Evolutionary conservation across 2,888 invertebrate genomes (phyloP).

Genomic region (Malachius bipustulatus): DNA sequence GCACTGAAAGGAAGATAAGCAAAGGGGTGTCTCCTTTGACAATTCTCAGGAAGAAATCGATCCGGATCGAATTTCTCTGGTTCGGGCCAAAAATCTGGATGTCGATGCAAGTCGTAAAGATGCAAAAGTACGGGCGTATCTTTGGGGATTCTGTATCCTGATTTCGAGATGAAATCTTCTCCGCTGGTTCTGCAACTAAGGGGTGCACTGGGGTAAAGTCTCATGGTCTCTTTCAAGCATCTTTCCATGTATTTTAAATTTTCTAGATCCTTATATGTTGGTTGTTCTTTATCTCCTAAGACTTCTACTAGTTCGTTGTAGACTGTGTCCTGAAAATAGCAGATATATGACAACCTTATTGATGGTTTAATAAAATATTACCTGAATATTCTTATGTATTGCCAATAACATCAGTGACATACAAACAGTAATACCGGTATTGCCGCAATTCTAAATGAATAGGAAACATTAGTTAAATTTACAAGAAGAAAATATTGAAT

Average conservation of each 20-base stretch:
- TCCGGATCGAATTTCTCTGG: conserved; percentile 58
- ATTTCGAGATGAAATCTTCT: conserved; percentile 22
- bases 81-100: conserved; percentile 49
- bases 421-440: conserved; percentile 20
- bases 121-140: conserved; percentile 42
- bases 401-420: conserved; percentile 23
- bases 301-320: conserved; percentile 24
- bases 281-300: conserved; percentile 19
- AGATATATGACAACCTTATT: too few species aligned
- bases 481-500: too few species aligned
- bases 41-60: conserved; percentile 51
- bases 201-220: conserved; percentile 34
- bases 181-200: conserved; percentile 27
- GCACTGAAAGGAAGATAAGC: conserved; percentile 57
- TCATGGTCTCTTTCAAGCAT: conserved; percentile 32
- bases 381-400: conserved; percentile 20
- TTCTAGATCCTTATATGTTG: conserved; percentile 27
- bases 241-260: conserved; percentile 33
- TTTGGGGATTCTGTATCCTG: conserved; percentile 38
- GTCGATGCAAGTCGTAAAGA: conserved; percentile 52
- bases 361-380: too few species aligned
- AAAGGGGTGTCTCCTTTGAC: conserved; percentile 45
- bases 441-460: too few species aligned
- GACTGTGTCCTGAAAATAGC: conserved; percentile 18
- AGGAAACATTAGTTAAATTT: too few species aligned